phyloP scores from a whole-genome alignment of 2,113 vertebrate genomes.

The Hippocampus guttulatus region DNA sequence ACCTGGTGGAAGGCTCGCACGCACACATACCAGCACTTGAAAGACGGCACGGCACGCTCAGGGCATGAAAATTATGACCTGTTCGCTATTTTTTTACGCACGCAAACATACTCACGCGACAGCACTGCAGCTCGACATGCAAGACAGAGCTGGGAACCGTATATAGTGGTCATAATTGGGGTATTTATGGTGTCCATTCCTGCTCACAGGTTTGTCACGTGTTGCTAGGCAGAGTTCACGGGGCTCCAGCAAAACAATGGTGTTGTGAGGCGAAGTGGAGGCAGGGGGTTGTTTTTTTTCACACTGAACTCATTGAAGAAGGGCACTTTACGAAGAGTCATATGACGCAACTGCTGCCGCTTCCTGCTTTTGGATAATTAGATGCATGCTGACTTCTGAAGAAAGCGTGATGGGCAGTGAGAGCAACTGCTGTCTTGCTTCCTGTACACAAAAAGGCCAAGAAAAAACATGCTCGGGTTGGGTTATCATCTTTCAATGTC shows the following conservation, averaged over 20 bases:
- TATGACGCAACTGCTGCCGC: not conserved
- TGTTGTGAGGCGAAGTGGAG: no score
- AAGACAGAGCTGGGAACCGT: not conserved
- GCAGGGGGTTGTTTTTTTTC: no score
- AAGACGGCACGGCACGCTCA: not conserved
- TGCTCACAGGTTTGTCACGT: not conserved
- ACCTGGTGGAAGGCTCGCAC: constrained; percentile 15
- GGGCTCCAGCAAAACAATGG: not conserved
- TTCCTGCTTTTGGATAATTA: not conserved
- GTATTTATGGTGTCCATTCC: not conserved
- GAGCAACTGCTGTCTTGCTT: not conserved
- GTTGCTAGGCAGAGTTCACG: not conserved
- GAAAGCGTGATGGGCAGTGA: not conserved
- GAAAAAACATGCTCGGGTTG: no score
- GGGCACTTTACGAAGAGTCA: no score
- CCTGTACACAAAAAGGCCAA: no score
- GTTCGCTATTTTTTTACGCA: not conserved
- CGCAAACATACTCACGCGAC: not conserved
- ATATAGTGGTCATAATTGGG: not conserved
- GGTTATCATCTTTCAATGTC: no score
- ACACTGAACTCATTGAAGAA: no score
- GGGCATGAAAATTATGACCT: constrained; percentile 4
- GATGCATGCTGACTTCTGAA: not conserved
- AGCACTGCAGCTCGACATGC: not conserved
- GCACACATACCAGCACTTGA: constrained; percentile 10